These are phyloP conservation scores for Thunnus thynnus DNA, from an alignment of 2,113 vertebrate species.

Conservation along the genomic window DNA sequence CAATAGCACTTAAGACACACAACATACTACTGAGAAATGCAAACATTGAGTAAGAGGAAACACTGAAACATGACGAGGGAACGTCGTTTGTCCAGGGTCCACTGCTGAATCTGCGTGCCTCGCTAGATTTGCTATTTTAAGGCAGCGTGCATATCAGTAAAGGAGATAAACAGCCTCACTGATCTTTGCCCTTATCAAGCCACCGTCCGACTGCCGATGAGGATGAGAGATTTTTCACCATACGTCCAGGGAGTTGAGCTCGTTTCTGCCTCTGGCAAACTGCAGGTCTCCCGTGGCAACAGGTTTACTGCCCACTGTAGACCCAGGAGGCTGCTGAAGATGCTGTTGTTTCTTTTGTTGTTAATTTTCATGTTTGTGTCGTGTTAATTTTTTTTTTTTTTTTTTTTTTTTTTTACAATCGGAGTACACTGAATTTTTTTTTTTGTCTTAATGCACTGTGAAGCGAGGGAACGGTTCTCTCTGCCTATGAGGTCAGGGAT, in stretches of 20 bases:
- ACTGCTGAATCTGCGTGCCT: conserved; percentile 50
- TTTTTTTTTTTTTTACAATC: conserved; percentile 78
- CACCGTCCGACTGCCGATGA: conserved; percentile 45
- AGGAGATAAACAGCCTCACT: conserved; percentile 53
- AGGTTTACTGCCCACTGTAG: conserved; percentile 73
- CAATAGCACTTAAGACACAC: conserved; percentile 69
- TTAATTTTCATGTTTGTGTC: conserved; percentile 61
- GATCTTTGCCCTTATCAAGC: conserved; percentile 66
- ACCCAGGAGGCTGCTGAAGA: conserved; percentile 82
- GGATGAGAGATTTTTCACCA: conserved; percentile 49
- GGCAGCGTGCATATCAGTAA: conserved; percentile 57
- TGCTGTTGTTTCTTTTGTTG: conserved; percentile 73
- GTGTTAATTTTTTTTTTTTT: conserved; percentile 45
- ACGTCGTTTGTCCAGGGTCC: conserved; percentile 51
- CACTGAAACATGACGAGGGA: conserved; percentile 58
- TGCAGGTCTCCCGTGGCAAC: conserved; percentile 66
- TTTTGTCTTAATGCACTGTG: conserved; percentile 89
- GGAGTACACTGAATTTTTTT: conserved; percentile 86
- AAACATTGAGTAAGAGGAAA: conserved; percentile 54
- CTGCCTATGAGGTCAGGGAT: conserved; percentile 75
- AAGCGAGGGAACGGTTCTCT: conserved; percentile 79
- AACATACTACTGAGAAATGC: conserved; percentile 75
- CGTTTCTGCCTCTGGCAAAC: conserved; percentile 64
- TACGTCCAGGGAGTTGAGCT: conserved; percentile 57
- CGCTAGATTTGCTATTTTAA: conserved; percentile 44